Evolutionary conservation across 2,888 invertebrate species (phyloP), one percentile per base, ranked within the genome.

Genomic region (Allacma fusca): DNA sequence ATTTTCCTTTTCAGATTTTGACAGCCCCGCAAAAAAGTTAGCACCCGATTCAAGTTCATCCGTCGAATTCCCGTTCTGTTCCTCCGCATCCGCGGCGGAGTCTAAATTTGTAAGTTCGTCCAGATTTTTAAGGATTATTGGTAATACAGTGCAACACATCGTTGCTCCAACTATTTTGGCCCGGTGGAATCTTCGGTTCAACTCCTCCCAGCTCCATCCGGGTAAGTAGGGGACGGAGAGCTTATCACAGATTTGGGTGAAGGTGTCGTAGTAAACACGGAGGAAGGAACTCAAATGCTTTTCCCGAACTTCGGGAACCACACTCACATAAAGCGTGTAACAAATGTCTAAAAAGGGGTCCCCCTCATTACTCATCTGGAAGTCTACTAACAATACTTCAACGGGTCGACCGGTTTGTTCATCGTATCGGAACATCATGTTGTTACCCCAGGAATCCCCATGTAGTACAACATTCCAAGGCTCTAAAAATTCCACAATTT

Each of bases 381-480:
- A 78, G 72, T 83, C 83, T 1, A 83, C 68, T 7, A 83, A 75
- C 13, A 77, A 76, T 23, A 78, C 76, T 67, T 75, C 72, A 0
- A 68, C 68, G 7, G 76, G 75, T 62, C 57, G 62, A n/a, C 76
- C 74, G 16, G 73, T 70, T 5, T 76, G 74, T 21, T 77, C 67
- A 24, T 80, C 76, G 23, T 76, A 79, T n/a, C 78, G 77, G 75
- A 81, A 83, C 13, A 83, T 68, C 76, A 81, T 72, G 50, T 83
- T 83, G 72, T 83, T 83, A 1, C 74, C 69, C 81, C 81, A 81
- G 43, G 77, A 77, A 69, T 82, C 82, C 7, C 82, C 82, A 44
- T 81, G 81, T 28, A 57, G 71, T 7, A 72, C 68, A 21, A 79
- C 75, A 0, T 50, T 59, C 82, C 82, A 82, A 23, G 79, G 80